Conservation (phyloP, 2,888 invertebrate genomes). For the Mayetiola destructor region DNA sequence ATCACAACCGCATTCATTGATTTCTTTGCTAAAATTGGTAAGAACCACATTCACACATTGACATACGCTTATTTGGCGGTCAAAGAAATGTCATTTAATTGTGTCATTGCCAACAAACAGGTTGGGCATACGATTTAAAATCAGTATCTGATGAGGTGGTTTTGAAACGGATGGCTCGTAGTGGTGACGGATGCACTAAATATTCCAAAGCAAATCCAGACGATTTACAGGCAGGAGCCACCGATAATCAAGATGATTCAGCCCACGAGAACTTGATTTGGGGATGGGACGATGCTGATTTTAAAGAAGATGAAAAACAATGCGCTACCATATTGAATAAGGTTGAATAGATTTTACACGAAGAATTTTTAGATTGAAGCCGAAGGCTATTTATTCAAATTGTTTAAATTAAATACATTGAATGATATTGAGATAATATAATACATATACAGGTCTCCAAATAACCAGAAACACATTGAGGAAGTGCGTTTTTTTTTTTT, state of each 20-base stretch:
- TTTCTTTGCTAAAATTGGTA: conserved; percentile 55
- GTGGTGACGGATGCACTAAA: conserved; percentile 51
- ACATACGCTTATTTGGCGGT: conserved; percentile 55
- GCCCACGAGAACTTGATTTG: conserved; percentile 37
- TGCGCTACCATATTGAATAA: conserved; percentile 32
- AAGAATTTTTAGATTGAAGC: too few relatives aligned
- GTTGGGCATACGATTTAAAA: conserved; percentile 74
- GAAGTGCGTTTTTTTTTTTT: too few relatives aligned
- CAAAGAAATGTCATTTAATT: conserved; percentile 54
- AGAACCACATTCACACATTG: conserved; percentile 73
- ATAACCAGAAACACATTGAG: too few relatives aligned
- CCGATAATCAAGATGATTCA: background rate
- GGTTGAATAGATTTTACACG: too few relatives aligned
- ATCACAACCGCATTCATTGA: conserved; percentile 49
- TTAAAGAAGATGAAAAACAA: conserved; percentile 51
- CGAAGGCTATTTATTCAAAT: too few relatives aligned
- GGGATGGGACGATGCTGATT: conserved; percentile 75
- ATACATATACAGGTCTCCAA: too few relatives aligned
- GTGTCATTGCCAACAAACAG: too few relatives aligned
- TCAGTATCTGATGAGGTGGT: conserved; percentile 59
- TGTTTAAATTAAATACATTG: too few relatives aligned
- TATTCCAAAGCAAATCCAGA: background rate
- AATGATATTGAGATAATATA: too few relatives aligned
- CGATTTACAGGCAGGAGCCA: background rate
- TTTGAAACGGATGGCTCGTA: conserved; percentile 49